Percentiles rank a stretch among this genome's conserved stretches.
Conservation (phyloP, 2,888 invertebrate genomes). For the Protonemura montana region DNA sequence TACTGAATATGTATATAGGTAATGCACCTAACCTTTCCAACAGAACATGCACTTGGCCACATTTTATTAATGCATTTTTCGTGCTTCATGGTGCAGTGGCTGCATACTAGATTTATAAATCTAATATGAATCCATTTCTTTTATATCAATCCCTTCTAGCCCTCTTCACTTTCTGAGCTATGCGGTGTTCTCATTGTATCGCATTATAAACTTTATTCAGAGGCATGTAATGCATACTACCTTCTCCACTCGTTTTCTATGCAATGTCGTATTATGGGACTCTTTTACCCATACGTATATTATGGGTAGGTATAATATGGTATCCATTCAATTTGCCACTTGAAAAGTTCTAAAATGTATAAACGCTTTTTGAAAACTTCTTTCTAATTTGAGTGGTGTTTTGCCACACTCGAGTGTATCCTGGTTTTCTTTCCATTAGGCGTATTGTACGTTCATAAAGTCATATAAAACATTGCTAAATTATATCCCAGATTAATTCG, state of each 20-base stretch:
- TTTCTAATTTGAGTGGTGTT: slow-evolving; percentile 42
- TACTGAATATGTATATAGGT: too few relatives aligned
- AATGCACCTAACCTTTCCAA: too few relatives aligned
- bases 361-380: slow-evolving; percentile 40
- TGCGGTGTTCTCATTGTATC: slow-evolving; percentile 16
- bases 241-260: slow-evolving; percentile 8
- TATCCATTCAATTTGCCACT: slow-evolving; percentile 30
- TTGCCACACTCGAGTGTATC: slow-evolving; percentile 39
- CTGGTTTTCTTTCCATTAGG: not conserved
- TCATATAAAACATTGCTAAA: slow-evolving; percentile 20
- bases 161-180: not conserved
- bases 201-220: not conserved
- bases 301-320: not conserved
- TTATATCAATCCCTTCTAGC: not conserved
- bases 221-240: slow-evolving; percentile 8
- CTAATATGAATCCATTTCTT: slow-evolving; percentile 2
- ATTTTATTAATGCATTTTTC: too few relatives aligned
- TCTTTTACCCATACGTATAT: not conserved
- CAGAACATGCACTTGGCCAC: too few relatives aligned
- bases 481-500: slow-evolving; percentile 28
- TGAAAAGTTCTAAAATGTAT: slow-evolving; percentile 21
- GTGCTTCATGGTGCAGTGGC: too few relatives aligned
- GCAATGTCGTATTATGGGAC: slow-evolving; percentile 20
- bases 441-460: slow-evolving; percentile 3
- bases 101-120: not conserved